Percentiles rank a stretch among this genome's conserved stretches.
Conservation (phyloP, 2,888 invertebrate genomes). For the Acronicta alni region DNA sequence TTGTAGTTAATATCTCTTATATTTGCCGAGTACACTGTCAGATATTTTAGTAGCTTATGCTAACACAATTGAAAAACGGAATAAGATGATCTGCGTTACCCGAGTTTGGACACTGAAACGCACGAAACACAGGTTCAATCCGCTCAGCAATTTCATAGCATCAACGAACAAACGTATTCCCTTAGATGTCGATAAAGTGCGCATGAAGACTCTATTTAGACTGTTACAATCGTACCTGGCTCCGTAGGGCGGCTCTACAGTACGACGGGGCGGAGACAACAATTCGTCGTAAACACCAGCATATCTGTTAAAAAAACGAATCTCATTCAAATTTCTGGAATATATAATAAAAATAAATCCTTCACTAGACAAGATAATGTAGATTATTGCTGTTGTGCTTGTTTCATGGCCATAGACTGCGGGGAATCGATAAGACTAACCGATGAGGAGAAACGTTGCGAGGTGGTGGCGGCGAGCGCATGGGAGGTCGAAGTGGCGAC, state of each 20-base stretch:
- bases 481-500: slow-evolving; percentile 65
- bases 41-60: slow-evolving; percentile 45
- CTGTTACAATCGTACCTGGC: slow-evolving; percentile 87
- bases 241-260: slow-evolving; percentile 86
- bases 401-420: background rate
- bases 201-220: slow-evolving; percentile 80
- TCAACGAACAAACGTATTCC: slow-evolving; percentile 66
- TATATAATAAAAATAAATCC: too few relatives aligned
- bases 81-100: slow-evolving; percentile 20
- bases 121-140: slow-evolving; percentile 81
- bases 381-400: too few relatives aligned
- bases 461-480: slow-evolving; percentile 50
- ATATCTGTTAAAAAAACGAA: slow-evolving; percentile 68
- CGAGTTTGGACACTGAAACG: slow-evolving; percentile 60
- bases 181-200: slow-evolving; percentile 66
- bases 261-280: slow-evolving; percentile 86
- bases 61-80: slow-evolving; percentile 45
- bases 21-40: slow-evolving; percentile 36
- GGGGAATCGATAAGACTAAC: slow-evolving; percentile 54
- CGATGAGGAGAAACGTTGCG: slow-evolving; percentile 77
- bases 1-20: slow-evolving; percentile 16
- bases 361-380: too few relatives aligned
- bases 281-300: slow-evolving; percentile 86
- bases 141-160: slow-evolving; percentile 77
- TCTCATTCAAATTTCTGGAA: background rate